Evolutionary conservation across 2,113 vertebrate species (phyloP).

Genomic region (Numenius arquata): DNA sequence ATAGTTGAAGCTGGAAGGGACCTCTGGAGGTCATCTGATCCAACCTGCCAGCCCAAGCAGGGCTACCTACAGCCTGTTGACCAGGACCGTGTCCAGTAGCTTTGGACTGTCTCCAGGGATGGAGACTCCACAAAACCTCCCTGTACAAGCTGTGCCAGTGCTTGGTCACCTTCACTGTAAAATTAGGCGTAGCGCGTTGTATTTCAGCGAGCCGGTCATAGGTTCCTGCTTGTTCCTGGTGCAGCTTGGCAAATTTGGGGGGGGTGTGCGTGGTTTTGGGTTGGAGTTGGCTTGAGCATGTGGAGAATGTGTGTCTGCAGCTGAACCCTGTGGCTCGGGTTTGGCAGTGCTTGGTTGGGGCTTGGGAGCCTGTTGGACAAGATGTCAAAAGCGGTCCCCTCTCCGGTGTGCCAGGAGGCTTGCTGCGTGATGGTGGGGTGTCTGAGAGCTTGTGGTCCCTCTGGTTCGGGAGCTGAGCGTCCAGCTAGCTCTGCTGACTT

Average conservation of each 20-base stretch:
- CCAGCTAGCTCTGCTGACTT: neutral
- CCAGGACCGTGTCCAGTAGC: neutral
- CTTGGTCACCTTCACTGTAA: neutral
- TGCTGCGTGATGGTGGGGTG: fast-evolving
- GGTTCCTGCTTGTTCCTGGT: neutral
- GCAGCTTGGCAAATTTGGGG: neutral
- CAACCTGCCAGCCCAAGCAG: neutral
- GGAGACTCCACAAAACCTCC: neutral
- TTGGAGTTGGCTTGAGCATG: fast-evolving
- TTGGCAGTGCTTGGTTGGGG: neutral
- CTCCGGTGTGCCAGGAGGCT: fast-evolving
- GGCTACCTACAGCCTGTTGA: neutral
- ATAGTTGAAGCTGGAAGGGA: neutral
- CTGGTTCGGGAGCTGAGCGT: neutral
- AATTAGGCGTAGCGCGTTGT: fast-evolving
- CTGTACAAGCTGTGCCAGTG: neutral
- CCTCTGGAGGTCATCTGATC: neutral
- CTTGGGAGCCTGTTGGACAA: neutral
- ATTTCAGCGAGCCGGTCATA: fast-evolving
- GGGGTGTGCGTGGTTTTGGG: fast-evolving
- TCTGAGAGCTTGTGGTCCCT: neutral
- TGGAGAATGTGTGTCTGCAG: fast-evolving
- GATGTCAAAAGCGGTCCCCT: neutral
- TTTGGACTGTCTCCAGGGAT: neutral
- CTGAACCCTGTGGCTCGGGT: fast-evolving